A percentile compares a stretch with the other conserved stretches of the same genome.
Conservation (phyloP, 1,140 invertebrate species). For the Aporrectodea caliginosa region DNA sequence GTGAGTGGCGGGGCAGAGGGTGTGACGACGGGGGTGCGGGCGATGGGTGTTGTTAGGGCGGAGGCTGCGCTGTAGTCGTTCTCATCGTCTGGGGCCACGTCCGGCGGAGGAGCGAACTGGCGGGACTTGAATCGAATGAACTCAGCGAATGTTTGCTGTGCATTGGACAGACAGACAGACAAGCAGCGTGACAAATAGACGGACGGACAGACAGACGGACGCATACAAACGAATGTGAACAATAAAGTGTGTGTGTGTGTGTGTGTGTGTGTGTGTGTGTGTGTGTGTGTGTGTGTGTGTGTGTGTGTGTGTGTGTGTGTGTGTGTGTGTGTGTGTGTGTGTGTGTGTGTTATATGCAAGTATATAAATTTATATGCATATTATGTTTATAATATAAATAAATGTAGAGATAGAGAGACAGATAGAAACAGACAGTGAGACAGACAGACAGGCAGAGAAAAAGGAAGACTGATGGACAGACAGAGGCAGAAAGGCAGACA, state of each 20-base stretch:
- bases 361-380: neutral
- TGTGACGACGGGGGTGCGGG: neutral
- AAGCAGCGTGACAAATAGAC: neutral
- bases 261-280: neutral
- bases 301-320: neutral
- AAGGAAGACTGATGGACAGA: neutral
- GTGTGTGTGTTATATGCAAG: too few relatives aligned
- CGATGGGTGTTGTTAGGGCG: too few relatives aligned
- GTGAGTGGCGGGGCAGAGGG: neutral
- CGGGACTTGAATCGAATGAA: neutral
- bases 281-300: neutral
- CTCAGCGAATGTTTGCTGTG: neutral
- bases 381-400: too few relatives aligned
- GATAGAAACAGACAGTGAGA: neutral
- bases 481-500: neutral
- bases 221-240: neutral
- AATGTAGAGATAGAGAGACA: too few relatives aligned
- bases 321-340: neutral
- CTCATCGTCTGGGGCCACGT: neutral
- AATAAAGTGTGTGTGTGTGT: neutral
- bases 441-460: neutral
- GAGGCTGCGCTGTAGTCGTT: neutral
- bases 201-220: neutral
- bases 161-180: neutral
- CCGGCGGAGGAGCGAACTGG: neutral